Base-by-base conservation (phyloP, 2,797 vertebrate genomes). In the Tapirus indicus region DNA sequence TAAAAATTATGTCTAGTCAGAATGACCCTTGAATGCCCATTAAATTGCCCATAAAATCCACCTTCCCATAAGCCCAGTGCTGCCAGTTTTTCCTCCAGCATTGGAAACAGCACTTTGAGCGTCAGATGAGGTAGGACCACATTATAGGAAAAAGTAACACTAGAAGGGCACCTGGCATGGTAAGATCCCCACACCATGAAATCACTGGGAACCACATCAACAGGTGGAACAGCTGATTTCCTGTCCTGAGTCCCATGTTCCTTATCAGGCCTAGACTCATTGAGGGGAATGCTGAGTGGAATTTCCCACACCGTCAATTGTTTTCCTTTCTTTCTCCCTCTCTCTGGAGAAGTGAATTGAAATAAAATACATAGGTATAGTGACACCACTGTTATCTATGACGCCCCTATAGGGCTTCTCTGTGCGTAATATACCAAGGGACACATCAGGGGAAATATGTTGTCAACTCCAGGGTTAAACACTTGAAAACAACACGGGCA, bases 41-140 rank as follows among this genome's bases (percentile, higher is more conserved):
- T 88, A 95, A 97, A 94, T 86, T 94, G 47, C 44, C 77, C 92
- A 75, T 94, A 94, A 97, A 94, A 95, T 93, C 54, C 35, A 90
- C 79, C 90, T 97, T 64, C 62, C 62, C 23, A 10, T 86, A 72
- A 96, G 41, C 54, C 69, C 35, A 62, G 8, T 2, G n/a, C 64
- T 77, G 83, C 60, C 74, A 88, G 41, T 35, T 60, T 96, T 96
- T 47, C 38, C 38, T 85, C 12, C 79, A 83, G 18, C 23, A 0
- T 41, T 83, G 69, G 92, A 95, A 93, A 86, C 12, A 47, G n/a
- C 21, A 10, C 68, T 64, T 79, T 93, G 68, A 80, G 58, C 35
- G 60, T 95, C 80, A 74, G 12, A 47, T 41, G 72, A 93, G 23
- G 10, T 21, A 89, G 21, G 27, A 3, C 88, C 60, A 35, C 14